These are phyloP conservation scores for Boulengeromyrus knoepffleri DNA, from an alignment of 2,113 vertebrate genomes.

Conservation along the genomic window DNA sequence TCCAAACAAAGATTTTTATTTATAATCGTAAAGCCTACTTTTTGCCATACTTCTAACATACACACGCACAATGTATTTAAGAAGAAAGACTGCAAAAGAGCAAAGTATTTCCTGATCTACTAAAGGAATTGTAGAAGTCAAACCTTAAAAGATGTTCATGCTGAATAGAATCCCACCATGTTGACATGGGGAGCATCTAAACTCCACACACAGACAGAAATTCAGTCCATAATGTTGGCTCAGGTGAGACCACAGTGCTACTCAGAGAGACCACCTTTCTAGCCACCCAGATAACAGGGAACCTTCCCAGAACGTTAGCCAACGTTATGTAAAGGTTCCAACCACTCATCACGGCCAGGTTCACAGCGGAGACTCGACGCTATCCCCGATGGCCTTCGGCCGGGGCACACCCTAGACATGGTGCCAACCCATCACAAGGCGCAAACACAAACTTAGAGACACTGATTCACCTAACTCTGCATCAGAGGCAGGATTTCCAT, in stretches of 20 bases:
- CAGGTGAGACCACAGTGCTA: neutral
- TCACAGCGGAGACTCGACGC: neutral
- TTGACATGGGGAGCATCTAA: neutral
- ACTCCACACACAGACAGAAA: neutral
- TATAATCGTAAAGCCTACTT: neutral
- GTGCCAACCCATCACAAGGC: neutral
- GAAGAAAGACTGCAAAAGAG: neutral
- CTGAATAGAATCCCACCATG: neutral
- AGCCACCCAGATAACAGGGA: neutral
- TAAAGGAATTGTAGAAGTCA: neutral
- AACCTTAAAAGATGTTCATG: neutral
- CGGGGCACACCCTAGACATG: neutral
- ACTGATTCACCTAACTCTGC: neutral
- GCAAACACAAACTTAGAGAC: neutral
- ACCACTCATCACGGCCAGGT: neutral
- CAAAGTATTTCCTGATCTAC: neutral
- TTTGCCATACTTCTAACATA: neutral
- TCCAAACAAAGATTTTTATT: neutral
- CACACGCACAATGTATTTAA: neutral
- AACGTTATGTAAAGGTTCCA: neutral
- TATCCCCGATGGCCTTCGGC: neutral
- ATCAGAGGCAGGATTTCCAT: neutral
- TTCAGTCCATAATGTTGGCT: neutral
- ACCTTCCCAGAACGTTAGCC: neutral
- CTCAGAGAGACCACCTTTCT: neutral